Evolutionary conservation across 2,113 vertebrate species (phyloP), one percentile per base, ranked within the genome.

Genomic region (Motacilla tschutschensis): DNA sequence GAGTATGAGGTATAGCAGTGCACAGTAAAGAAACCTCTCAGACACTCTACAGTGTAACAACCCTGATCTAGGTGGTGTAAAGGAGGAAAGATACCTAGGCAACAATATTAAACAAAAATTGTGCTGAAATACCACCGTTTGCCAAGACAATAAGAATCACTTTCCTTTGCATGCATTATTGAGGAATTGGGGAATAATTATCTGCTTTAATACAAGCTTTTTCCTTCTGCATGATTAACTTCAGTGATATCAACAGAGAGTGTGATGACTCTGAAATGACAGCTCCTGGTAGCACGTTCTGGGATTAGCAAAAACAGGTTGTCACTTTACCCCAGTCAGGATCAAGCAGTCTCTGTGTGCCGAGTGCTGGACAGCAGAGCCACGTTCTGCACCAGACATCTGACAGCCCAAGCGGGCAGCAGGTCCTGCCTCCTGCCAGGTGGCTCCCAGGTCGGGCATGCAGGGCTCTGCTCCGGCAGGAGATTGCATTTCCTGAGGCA

Each of bases 211-310:
- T 93, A 92, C 59, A 81, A 73, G 88, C 31, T 83, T 92, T 76
- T 87, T 82, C 86, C 79, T 90, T 90, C 84, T 92, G 88, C 81
- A 50, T 83, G 90, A 88, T 91, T 94, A 88, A 91, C 90, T 92
- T 79, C 86, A 82, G 67, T 41, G 91, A 25, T 92, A 88, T 90
- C 92, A 94, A 89, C 88, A 91, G 79, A 87, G 73, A 90, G 48
- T 26, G 84, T 79, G 92, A 90, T 82, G 92, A 64, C 81, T 88
- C 92, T 66, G 67, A 86, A 84, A 79, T 91, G 90, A 92, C 93
- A 95, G 83, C 81, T 93, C 60, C 75, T 60, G 71, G 88, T 92
- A 88, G 92, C 93, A 90, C 65, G 36, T 92, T 88, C 88, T 63
- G 92, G 87, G 87, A 91, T 90, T 66, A 94, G 72, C 79, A 93